These are phyloP conservation scores for Aethina tumida DNA, from an alignment of 1,140 invertebrate species.

Conservation along the genomic window DNA sequence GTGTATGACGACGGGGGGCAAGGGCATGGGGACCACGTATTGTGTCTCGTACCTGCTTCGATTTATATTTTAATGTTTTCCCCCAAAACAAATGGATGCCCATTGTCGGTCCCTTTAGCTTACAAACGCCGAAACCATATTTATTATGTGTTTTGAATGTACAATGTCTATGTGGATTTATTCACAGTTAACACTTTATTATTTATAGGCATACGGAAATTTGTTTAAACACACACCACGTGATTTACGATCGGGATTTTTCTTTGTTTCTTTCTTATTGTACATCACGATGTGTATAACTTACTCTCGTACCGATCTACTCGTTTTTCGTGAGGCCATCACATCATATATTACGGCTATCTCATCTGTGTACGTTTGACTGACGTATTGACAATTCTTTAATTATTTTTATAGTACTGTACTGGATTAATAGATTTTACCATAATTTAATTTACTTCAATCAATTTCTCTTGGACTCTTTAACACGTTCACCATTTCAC, in stretches of 20 bases:
- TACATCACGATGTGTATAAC: constrained; percentile 24
- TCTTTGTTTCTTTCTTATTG: constrained; percentile 21
- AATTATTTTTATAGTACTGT: no score
- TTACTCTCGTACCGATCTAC: no score
- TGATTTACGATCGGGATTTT: constrained; percentile 27
- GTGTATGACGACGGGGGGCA: constrained; percentile 17
- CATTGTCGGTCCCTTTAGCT: constrained; percentile 31
- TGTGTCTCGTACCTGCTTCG: constrained; percentile 33
- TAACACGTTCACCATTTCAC: no score
- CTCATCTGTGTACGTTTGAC: no score
- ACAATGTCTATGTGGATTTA: constrained; percentile 27
- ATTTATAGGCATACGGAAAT: constrained; percentile 29
- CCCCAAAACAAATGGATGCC: constrained; percentile 35
- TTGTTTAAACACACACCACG: constrained; percentile 25
- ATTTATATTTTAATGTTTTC: constrained; percentile 36
- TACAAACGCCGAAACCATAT: constrained; percentile 29
- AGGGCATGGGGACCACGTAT: constrained; percentile 25
- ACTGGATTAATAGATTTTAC: no score
- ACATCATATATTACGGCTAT: no score
- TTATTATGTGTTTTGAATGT: constrained; percentile 32
- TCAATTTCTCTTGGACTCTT: no score
- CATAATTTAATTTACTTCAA: no score
- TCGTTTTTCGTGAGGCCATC: no score
- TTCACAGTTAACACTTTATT: constrained; percentile 29
- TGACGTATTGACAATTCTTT: no score